Evolutionary conservation across 1,140 invertebrate species (phyloP), one percentile per base, ranked within the genome.

Genomic region (Ceratosolen fusciceps): DNA sequence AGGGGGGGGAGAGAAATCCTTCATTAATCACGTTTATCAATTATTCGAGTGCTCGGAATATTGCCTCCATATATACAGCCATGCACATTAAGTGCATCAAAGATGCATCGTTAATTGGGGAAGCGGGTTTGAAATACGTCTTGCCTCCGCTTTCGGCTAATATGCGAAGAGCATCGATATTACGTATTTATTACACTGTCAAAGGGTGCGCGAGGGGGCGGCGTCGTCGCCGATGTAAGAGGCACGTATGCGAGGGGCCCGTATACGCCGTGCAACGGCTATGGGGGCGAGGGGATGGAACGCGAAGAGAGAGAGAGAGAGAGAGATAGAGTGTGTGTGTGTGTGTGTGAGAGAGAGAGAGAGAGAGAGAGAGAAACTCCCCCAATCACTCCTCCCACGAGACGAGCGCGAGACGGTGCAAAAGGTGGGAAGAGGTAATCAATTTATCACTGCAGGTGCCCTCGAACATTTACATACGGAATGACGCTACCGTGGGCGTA

Each of bases 391-490:
- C 47, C 39, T 37, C 47, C 43, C 68, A 2, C 10, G 68, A 34
- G 68, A 26, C n/a, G n/a, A n/a, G n/a, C 37, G 8, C 39, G 31
- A 65, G 60, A 65, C 60, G 16, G 67, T 68, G 37, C 70, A 75
- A 62, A 54, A 68, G 65, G 58, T 47, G 39, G 34, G n/a, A 58
- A 67, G 73, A 70, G 81, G 80, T 86, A 86, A 86, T 86, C 85
- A 87, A 90, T 89, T 88, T 88, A 89, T 88, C 87, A 86, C 87
- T 86, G 83, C 86, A 86, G 85, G 85, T 87, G 86, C 85, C 81
- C 85, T 80, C 81, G 82, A 83, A 82, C 85, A 90, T 89, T 90
- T 88, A 85, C 88, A 90, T 89, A 88, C 83, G 74, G 84, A 86
- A 87, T 83, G 84, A 84, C 84, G 85, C 80, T 85, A 84, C 83